These are phyloP conservation scores for Siderastrea radians DNA, from an alignment of 92 coral and sea anemone species.

Conservation along the genomic window DNA sequence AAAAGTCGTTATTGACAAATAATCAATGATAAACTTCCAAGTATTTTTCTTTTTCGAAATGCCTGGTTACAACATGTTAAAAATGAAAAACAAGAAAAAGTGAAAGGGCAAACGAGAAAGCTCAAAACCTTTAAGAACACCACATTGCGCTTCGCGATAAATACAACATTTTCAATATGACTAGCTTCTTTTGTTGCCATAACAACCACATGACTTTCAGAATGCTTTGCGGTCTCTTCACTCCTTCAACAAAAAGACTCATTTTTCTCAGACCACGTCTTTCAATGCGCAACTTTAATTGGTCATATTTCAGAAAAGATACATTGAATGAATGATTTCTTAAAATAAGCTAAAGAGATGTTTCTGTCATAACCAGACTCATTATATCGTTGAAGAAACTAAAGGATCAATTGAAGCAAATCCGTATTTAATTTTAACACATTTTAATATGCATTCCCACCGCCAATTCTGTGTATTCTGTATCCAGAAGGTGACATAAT, in stretches of 20 bases:
- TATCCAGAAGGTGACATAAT: slow-evolving; percentile 18
- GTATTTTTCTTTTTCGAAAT: background rate
- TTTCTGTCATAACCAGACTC: background rate
- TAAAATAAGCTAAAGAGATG: background rate
- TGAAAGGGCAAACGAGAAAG: background rate
- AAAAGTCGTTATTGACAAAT: background rate
- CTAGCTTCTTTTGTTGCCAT: slow-evolving; percentile 3
- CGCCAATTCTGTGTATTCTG: background rate
- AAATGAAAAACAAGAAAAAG: background rate
- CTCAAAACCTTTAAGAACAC: background rate
- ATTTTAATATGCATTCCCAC: background rate
- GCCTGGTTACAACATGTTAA: background rate
- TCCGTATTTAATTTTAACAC: background rate
- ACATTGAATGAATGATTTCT: background rate
- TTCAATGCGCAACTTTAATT: slow-evolving; percentile 16
- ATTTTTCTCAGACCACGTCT: slow-evolving; percentile 1
- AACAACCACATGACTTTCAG: slow-evolving; percentile 14
- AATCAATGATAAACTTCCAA: background rate
- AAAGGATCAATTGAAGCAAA: background rate
- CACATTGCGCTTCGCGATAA: background rate
- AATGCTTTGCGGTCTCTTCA: slow-evolving; percentile 43
- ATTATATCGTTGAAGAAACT: background rate
- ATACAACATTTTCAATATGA: slow-evolving; percentile 7
- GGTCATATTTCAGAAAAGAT: background rate
- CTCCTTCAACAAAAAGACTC: slow-evolving; percentile 12